Evolutionary conservation across 1,140 invertebrate genomes (phyloP), one percentile per base, ranked within the genome.

Genomic region (Heterodera carotae): DNA sequence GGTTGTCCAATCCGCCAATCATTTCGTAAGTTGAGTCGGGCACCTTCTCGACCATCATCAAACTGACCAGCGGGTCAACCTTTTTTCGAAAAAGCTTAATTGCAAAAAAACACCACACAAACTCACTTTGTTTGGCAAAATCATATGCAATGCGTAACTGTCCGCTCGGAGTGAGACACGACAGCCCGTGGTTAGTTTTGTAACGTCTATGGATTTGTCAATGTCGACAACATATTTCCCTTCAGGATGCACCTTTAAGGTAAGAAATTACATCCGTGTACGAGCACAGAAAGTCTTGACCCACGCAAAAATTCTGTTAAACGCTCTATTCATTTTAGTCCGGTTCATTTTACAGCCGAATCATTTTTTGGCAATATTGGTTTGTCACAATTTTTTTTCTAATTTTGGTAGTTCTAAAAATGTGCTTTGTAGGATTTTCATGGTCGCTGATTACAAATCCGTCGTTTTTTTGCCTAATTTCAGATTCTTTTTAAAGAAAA

Each of bases 21-120:
- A 99, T 99, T 91, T 99, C 97, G 88, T 99, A 92, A 0, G 97
- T 99, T 0, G 96, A 98, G 89, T 99, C 97, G 12, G 97, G 97
- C 5, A 99, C 97, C 90, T 99, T 99, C 88, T 99, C 97, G 0
- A 99, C 97, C 97, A 99, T 99, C 97, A 99, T 99, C 64, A 99
- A 91, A n/a, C 95, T 98, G 0, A 99, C 97, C 56, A 99, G 90
- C 2, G 97, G 97, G 91, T 99, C 97, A n/a, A 99, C 94, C 92
- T 92, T 15, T 59, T n/a, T 62, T 29, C 12, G 25, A 72, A 36
- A 15, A 22, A 69, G 31, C 8, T 53, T 27, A 27, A 72, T 36
- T 22, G 27, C 33, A 10, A 33, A n/a, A 25, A n/a, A n/a, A 29
- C 31, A 60, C 25, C 4, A n/a, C 10, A 31, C 8, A 68, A 29